Conservation (phyloP, 2,888 invertebrate genomes). For the Zelleria hepariella region DNA sequence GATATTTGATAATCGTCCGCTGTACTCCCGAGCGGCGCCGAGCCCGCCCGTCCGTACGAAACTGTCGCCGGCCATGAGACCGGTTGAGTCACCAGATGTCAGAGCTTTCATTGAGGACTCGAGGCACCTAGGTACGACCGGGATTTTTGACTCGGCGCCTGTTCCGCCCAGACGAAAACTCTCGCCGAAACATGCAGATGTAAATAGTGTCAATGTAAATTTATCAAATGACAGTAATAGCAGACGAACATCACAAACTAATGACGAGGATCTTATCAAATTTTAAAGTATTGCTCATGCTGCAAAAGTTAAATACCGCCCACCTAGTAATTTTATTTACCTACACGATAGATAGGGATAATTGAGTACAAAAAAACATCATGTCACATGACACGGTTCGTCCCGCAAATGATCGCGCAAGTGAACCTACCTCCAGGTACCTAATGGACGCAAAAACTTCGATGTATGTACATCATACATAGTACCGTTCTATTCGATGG, state of each 20-base stretch:
- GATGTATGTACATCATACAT: too few species aligned
- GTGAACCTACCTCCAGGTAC: too few species aligned
- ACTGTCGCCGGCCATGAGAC: slow-evolving; percentile 37
- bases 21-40: slow-evolving; percentile 54
- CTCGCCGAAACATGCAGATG: slow-evolving; percentile 34
- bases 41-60: slow-evolving; percentile 60
- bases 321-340: slow-evolving; percentile 7
- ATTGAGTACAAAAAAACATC: neutral
- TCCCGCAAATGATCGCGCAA: neutral
- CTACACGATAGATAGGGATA: neutral
- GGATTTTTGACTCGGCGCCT: slow-evolving; percentile 49
- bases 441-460: neutral
- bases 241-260: neutral
- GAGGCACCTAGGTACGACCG: slow-evolving; percentile 35
- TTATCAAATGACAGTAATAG: neutral
- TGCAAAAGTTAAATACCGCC: slow-evolving; percentile 11
- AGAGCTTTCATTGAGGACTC: slow-evolving; percentile 38
- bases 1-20: slow-evolving; percentile 55
- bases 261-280: slow-evolving; percentile 52
- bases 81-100: slow-evolving; percentile 32
- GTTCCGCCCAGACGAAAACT: slow-evolving; percentile 54
- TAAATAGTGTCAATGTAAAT: neutral
- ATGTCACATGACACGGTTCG: neutral
- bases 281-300: slow-evolving; percentile 29
- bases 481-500: too few species aligned